Conservation (phyloP, 2,888 invertebrate species). For the Ptilodon capucinus region DNA sequence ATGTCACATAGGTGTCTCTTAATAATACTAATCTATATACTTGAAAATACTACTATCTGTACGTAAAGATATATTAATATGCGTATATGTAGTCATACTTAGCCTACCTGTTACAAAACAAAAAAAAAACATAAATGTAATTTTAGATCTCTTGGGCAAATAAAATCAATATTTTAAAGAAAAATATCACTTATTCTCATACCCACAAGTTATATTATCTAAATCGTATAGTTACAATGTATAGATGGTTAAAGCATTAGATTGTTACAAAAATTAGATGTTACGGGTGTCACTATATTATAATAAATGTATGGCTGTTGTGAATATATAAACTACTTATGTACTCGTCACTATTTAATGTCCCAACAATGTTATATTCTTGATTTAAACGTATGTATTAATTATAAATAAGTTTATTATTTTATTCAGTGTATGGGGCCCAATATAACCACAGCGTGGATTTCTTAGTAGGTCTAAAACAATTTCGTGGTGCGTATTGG, state of each 20-base stretch:
- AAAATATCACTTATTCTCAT: conserved; percentile 23
- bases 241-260: conserved; percentile 62
- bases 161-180: conserved; percentile 27
- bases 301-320: conserved; percentile 57
- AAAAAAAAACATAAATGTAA: conserved; percentile 14
- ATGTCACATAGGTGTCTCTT: conserved; percentile 21
- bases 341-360: conserved; percentile 43
- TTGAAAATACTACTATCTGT: conserved; percentile 30
- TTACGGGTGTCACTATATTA: conserved; percentile 68
- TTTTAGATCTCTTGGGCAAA: conserved; percentile 22
- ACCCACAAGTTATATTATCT: conserved; percentile 48
- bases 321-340: conserved; percentile 57
- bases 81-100: conserved; percentile 39
- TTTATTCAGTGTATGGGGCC: conserved; percentile 4
- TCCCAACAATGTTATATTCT: conserved; percentile 12
- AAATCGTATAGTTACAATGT: conserved; percentile 45
- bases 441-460: conserved; percentile 9
- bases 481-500: conserved; percentile 2
- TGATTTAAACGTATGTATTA: no score
- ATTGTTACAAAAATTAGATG: conserved; percentile 66
- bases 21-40: conserved; percentile 21
- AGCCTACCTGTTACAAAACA: conserved; percentile 32
- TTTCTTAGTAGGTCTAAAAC: conserved; percentile 7
- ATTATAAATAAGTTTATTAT: not conserved
- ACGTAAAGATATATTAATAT: conserved; percentile 34